These are phyloP conservation scores for Hoplostethus atlanticus DNA, from an alignment of 2,797 vertebrate genomes.

Conservation along the genomic window DNA sequence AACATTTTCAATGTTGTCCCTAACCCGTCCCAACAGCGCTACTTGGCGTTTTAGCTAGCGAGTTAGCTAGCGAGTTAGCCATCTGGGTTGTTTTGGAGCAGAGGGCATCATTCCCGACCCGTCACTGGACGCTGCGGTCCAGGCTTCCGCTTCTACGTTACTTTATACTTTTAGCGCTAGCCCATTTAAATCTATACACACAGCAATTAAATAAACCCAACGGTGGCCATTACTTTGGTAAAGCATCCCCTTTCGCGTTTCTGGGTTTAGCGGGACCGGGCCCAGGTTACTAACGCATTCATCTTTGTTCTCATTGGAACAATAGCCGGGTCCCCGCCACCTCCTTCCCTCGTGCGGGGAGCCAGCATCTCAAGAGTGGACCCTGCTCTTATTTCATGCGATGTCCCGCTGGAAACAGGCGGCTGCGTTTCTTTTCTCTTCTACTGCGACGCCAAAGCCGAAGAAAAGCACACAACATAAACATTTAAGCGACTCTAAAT, in stretches of 20 bases:
- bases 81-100: constrained; percentile 28
- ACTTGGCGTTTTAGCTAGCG: constrained; percentile 9
- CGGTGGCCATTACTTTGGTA: constrained; percentile 2
- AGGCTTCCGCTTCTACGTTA: not conserved
- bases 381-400: constrained; percentile 61
- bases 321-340: constrained; percentile 76
- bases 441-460: not conserved
- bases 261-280: constrained; percentile 22
- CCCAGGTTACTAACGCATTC: constrained; percentile 76
- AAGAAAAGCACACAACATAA: constrained; percentile 19
- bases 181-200: too few relatives aligned
- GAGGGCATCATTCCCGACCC: constrained; percentile 41
- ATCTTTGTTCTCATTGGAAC: constrained; percentile 86
- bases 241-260: too few relatives aligned
- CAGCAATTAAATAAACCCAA: not conserved
- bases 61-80: constrained; percentile 41
- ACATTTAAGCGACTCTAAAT: not conserved
- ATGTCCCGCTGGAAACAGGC: constrained; percentile 64
- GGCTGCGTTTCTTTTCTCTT: constrained; percentile 8
- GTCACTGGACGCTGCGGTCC: constrained; percentile 14
- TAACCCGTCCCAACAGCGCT: fast-evolving
- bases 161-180: not conserved
- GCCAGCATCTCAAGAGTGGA: constrained; percentile 31
- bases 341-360: constrained; percentile 44
- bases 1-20: not conserved